A percentile compares a stretch with the other conserved stretches of the same genome.
Evolutionary conservation across 2,888 invertebrate genomes (phyloP).

Genomic region (Linyphia triangularis): DNA sequence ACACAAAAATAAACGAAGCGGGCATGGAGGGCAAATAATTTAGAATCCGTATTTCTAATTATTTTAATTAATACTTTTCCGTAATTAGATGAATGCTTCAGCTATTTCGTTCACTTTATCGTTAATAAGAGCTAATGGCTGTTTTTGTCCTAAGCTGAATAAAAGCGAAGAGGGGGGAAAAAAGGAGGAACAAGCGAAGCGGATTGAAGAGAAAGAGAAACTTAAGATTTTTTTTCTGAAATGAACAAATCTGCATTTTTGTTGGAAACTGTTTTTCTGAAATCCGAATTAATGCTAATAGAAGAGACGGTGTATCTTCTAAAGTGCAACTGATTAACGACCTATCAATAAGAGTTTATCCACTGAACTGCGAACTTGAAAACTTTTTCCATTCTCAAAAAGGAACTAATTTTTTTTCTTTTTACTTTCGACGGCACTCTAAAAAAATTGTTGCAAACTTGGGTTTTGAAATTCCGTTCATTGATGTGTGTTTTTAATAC

Average conservation of each 20-base stretch:
- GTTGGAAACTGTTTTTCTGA: slow-evolving; percentile 57
- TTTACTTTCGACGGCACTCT: slow-evolving; percentile 9
- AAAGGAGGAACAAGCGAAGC: slow-evolving; percentile 42
- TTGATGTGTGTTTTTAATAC: background rate
- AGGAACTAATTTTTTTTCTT: background rate
- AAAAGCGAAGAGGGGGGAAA: background rate
- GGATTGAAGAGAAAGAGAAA: slow-evolving; percentile 48
- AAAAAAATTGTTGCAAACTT: background rate
- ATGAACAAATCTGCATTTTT: slow-evolving; percentile 60
- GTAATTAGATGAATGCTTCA: slow-evolving; percentile 62
- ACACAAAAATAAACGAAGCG: background rate
- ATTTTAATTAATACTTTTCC: slow-evolving; percentile 68
- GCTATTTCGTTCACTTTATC: slow-evolving; percentile 51
- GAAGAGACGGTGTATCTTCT: slow-evolving; percentile 20
- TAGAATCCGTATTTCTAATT: slow-evolving; percentile 63
- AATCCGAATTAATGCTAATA: slow-evolving; percentile 64
- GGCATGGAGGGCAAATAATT: slow-evolving; percentile 32
- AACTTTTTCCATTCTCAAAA: slow-evolving; percentile 4
- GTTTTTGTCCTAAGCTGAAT: slow-evolving; percentile 54
- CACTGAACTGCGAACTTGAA: slow-evolving; percentile 41
- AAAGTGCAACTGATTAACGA: slow-evolving; percentile 57
- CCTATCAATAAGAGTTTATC: slow-evolving; percentile 60
- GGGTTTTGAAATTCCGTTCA: background rate
- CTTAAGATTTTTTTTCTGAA: slow-evolving; percentile 4
- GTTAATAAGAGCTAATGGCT: slow-evolving; percentile 66